These are phyloP conservation scores for Pluvianellus socialis DNA, from an alignment of 2,113 vertebrate genomes.

Conservation along the genomic window DNA sequence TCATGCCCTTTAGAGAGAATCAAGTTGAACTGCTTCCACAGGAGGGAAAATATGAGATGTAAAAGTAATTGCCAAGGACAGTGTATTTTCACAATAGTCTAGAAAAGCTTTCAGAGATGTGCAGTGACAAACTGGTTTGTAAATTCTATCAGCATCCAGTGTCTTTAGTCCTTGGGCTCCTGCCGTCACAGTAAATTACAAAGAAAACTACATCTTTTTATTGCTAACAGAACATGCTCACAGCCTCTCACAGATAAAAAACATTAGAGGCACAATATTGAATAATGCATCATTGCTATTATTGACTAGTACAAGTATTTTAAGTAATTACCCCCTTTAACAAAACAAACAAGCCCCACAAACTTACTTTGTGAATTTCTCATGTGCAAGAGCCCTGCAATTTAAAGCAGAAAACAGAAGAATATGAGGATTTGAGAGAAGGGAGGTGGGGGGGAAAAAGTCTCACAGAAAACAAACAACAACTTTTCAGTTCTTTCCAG, in stretches of 20 bases:
- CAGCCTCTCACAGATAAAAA: background rate
- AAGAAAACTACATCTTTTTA: background rate
- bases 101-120: background rate
- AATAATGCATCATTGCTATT: background rate
- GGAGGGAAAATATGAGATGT: background rate
- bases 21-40: background rate
- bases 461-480: background rate
- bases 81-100: background rate
- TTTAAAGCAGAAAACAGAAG: background rate
- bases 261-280: background rate
- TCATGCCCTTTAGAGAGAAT: background rate
- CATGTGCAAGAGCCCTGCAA: constrained; percentile 93
- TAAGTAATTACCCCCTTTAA: background rate
- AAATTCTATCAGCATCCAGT: background rate
- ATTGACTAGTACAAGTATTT: background rate
- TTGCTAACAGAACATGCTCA: constrained; percentile 11
- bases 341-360: background rate
- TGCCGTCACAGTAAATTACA: constrained; percentile 5
- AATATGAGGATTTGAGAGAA: background rate
- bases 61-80: background rate
- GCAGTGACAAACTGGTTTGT: background rate
- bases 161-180: constrained; percentile 6
- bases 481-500: background rate
- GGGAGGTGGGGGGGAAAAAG: rapidly evolving
- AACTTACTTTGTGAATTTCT: constrained; percentile 99